A percentile compares a stretch with the other conserved stretches of the same genome.
Evolutionary conservation across 53 echinoderm and acorn worm genomes (phyloP).

Genomic region (Patiria pectinifera): DNA sequence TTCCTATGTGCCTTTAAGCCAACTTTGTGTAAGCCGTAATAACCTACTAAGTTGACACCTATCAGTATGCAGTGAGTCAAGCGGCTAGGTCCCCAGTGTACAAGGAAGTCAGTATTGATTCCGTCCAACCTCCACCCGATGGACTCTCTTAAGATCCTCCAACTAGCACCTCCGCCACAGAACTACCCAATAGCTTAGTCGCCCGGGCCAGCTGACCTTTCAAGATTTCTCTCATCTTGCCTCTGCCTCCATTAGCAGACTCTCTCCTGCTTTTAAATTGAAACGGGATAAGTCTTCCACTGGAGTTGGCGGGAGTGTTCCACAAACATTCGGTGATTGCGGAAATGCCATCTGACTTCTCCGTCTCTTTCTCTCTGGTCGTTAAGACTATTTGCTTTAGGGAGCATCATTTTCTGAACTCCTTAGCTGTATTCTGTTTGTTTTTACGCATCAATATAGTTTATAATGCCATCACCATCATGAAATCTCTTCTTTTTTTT

Average conservation of each 20-base stretch:
- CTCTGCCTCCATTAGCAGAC: slow-evolving; percentile 20
- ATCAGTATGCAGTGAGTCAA: slow-evolving; percentile 23
- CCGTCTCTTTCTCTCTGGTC: background rate
- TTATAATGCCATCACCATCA: background rate
- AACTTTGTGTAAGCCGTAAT: background rate
- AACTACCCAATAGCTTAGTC: background rate
- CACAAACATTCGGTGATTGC: slow-evolving; percentile 24
- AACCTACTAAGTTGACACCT: slow-evolving; percentile 2
- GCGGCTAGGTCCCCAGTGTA: background rate
- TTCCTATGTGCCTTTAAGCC: background rate
- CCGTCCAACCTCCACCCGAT: slow-evolving; percentile 4
- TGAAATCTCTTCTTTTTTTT: background rate
- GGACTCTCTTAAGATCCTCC: slow-evolving; percentile 13
- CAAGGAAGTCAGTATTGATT: slow-evolving; percentile 41
- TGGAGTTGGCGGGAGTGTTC: slow-evolving; percentile 12
- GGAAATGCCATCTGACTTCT: slow-evolving; percentile 14
- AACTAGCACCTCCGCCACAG: background rate
- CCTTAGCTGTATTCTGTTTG: background rate
- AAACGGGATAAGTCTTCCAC: slow-evolving; percentile 30
- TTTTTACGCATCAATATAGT: background rate
- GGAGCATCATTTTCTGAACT: background rate
- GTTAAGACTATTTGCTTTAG: slow-evolving; percentile 14
- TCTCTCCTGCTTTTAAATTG: slow-evolving; percentile 13
- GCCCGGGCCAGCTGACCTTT: slow-evolving; percentile 24
- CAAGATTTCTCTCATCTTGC: background rate